Evolutionary conservation across 2,888 invertebrate genomes (phyloP), one percentile per base, ranked within the genome.

Genomic region (Andrena minutula): DNA sequence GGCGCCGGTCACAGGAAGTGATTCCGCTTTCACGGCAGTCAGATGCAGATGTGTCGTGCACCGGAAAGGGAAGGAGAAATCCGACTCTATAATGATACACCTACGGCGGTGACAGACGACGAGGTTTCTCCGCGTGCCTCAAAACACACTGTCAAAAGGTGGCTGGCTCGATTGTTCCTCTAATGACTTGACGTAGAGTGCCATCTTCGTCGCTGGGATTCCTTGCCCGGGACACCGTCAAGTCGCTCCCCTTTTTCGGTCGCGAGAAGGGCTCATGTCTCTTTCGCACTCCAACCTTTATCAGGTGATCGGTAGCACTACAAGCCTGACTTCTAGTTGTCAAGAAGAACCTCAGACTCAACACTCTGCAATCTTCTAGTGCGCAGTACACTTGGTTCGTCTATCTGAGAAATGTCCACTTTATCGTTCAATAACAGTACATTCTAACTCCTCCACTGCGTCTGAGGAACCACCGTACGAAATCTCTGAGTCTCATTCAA

Each of bases 1-100:
- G 65, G 30, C 28, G 35, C 32, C 53, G 20, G 35, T 26, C 78
- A 49, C 73, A 71, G 75, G 78, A 86, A 86, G 58, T 75, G 83
- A 86, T 73, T 71, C 63, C 80, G 80, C 80, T 83, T 80, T 86
- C 86, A 81, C 86, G 75, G 68, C 49, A 71, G 73, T 28, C 7
- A 49, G 71, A 68, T 49, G 76, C 66, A 35, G 71, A 81, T 51
- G 61, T 65, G 76, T 56, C 63, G 69, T 70, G 56, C 76, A 60
- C 72, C 69, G 65, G 65, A 69, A 72, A 71, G 32, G 51, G 30
- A 61, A 64, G 74, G 51, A 75, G 79, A 66, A 60, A 70, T 60
- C 51, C 61, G 66, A 68, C 63, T 83, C 58, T 79, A 53, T 78
- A 80, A 84, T 78, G 64, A 66, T 84, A 77, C 84, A 82, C 82